These are phyloP conservation scores for Oenanthe oenanthe DNA, from an alignment of 2,113 vertebrate species.

Conservation along the genomic window DNA sequence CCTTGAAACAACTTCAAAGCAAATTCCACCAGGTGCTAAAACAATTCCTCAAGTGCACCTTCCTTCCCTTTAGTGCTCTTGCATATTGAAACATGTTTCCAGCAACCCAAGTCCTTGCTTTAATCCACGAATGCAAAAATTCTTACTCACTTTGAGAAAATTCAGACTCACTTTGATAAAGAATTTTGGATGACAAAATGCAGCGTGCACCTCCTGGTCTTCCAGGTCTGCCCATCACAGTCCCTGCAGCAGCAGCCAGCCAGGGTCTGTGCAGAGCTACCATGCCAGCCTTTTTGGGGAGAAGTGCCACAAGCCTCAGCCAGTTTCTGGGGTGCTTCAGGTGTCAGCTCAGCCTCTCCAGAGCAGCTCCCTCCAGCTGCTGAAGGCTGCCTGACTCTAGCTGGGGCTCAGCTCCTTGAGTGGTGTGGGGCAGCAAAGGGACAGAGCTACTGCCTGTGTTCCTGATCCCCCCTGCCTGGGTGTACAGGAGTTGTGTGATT, in stretches of 20 bases:
- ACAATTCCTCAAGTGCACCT: background rate
- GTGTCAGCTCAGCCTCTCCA: background rate
- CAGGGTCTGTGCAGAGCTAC: background rate
- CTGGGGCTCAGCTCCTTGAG: background rate
- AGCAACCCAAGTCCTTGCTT: background rate
- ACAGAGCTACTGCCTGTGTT: background rate
- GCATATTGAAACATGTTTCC: background rate
- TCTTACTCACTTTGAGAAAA: background rate
- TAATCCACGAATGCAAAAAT: background rate
- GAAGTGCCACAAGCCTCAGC: background rate
- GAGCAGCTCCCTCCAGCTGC: background rate
- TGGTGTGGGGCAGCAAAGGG: background rate
- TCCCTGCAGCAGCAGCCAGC: background rate
- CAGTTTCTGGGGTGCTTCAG: background rate
- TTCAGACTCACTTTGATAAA: background rate
- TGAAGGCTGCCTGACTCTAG: background rate
- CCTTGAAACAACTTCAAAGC: background rate
- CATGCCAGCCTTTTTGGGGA: fast-evolving
- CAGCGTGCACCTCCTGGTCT: background rate
- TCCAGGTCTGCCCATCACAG: background rate
- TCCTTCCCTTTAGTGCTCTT: background rate
- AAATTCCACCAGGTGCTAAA: background rate
- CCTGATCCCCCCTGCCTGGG: background rate
- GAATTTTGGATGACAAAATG: background rate
- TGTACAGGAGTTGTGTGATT: fast-evolving